Conservation (phyloP, 2,888 invertebrate genomes). For the Polyommatus iphigenia region DNA sequence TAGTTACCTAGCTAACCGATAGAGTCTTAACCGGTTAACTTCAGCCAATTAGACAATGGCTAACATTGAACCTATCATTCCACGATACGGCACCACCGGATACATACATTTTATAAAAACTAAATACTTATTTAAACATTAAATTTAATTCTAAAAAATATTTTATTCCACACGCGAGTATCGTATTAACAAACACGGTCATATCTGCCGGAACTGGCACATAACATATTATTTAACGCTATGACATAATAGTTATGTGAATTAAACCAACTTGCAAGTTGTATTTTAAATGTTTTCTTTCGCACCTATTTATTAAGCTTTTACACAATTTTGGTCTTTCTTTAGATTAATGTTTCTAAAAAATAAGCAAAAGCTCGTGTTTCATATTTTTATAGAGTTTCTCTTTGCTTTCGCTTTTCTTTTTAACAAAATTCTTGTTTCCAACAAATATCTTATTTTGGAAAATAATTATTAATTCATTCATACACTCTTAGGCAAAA, state of each 20-base stretch:
- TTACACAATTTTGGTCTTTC: not conserved
- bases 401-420: not conserved
- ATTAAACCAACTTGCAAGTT: not conserved
- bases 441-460: not conserved
- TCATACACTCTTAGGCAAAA: not conserved
- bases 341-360: not conserved
- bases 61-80: too few relatives aligned
- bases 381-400: too few relatives aligned
- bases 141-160: not conserved
- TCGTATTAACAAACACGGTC: slow-evolving; percentile 1
- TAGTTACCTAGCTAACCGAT: too few relatives aligned
- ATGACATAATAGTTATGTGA: slow-evolving; percentile 8
- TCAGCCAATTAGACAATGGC: too few relatives aligned
- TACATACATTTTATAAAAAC: not conserved
- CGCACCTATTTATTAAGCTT: not conserved
- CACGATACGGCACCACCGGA: not conserved
- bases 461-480: too few relatives aligned
- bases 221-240: slow-evolving; percentile 10
- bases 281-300: not conserved
- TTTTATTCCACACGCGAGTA: not conserved
- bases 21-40: too few relatives aligned
- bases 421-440: not conserved
- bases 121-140: not conserved
- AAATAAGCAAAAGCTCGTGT: too few relatives aligned
- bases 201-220: slow-evolving; percentile 9